Evolutionary conservation across 2,113 vertebrate species (phyloP).

Genomic region (Laticauda laticaudata): DNA sequence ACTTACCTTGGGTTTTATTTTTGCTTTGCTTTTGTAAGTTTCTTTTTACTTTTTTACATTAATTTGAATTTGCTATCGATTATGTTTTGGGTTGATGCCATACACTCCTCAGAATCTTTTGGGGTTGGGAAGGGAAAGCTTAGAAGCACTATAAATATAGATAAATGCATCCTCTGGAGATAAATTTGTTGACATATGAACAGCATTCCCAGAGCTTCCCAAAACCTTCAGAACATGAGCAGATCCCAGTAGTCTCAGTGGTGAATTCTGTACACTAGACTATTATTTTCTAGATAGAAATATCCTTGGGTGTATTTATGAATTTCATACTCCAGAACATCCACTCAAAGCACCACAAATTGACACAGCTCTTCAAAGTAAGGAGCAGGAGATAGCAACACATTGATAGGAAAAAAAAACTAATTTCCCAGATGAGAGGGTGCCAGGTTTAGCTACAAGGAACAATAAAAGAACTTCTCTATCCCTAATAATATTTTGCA

Average conservation of each 20-base stretch:
- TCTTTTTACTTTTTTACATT: neutral
- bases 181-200: neutral
- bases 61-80: neutral
- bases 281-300: neutral
- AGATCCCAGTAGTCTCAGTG: neutral
- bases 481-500: neutral
- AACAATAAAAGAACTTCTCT: neutral
- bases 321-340: neutral
- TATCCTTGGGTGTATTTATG: neutral
- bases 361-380: neutral
- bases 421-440: neutral
- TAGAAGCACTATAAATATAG: neutral
- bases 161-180: neutral
- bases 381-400: neutral
- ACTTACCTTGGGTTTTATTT: neutral
- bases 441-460: neutral
- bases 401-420: neutral
- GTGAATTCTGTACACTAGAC: neutral
- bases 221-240: neutral
- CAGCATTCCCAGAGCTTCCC: neutral
- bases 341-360: neutral
- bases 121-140: neutral
- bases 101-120: neutral
- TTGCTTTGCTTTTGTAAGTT: neutral
- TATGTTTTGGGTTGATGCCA: neutral